Evolutionary conservation across 30 jellyfish, hydroid and myxozoan species (phyloP).

Genomic region (Chrysaora quinquecirrha): DNA sequence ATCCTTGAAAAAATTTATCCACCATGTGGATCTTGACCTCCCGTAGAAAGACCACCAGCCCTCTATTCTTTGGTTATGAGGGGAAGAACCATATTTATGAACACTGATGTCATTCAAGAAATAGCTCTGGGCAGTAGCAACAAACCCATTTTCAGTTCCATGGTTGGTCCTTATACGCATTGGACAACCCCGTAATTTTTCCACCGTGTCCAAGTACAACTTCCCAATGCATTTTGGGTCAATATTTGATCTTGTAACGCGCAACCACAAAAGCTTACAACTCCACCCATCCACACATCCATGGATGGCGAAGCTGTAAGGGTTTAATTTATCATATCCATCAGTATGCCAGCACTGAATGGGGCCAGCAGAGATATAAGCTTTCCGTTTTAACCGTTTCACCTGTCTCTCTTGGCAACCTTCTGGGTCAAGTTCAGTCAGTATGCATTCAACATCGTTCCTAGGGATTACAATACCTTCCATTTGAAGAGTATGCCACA

Average conservation of each 20-base stretch:
- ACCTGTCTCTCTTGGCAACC: constrained; percentile 53
- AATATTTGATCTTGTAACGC: constrained; percentile 56
- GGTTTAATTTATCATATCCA: constrained; percentile 69
- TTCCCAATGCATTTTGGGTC: constrained; percentile 51
- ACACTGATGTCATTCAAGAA: constrained; percentile 55
- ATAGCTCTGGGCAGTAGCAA: constrained; percentile 66
- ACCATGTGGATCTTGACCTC: constrained; percentile 62
- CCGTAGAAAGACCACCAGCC: constrained; percentile 80
- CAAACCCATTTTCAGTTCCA: constrained; percentile 74
- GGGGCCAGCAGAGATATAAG: constrained; percentile 65
- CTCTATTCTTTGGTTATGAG: constrained; percentile 76
- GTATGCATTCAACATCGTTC: constrained; percentile 39
- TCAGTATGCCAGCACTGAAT: constrained; percentile 69
- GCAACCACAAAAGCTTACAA: constrained; percentile 74
- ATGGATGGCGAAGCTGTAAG: constrained; percentile 69
- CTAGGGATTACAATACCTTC: constrained; percentile 51
- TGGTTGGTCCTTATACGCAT: constrained; percentile 34
- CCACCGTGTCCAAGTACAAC: constrained; percentile 49
- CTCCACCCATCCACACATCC: constrained; percentile 81
- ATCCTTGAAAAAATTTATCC: constrained; percentile 70
- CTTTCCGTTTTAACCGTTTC: constrained; percentile 36
- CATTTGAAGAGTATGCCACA: constrained; percentile 67
- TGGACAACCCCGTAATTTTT: constrained; percentile 60
- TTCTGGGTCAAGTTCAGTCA: constrained; percentile 67
- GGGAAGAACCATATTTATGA: constrained; percentile 77